phyloP scores from a whole-genome alignment of 53 echinoderm and acorn worm genomes.

The Holothuria leucospilota region DNA sequence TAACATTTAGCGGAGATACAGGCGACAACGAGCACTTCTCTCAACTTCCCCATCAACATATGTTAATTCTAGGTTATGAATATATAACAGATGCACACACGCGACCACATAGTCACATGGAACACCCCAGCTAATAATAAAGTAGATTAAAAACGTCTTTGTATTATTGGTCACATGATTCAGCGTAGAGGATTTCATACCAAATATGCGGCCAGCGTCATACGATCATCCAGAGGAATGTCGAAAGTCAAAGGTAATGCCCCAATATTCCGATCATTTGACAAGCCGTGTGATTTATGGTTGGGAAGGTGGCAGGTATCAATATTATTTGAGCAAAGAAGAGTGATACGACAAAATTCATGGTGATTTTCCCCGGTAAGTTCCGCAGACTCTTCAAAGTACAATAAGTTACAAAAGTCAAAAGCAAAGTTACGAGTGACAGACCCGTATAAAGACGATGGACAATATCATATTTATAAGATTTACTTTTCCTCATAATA shows the following conservation, averaged over 20 bases:
- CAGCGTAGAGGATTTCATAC: neutral
- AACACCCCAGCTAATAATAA: neutral
- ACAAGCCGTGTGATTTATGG: neutral
- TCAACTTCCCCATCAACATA: neutral
- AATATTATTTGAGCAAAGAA: constrained; percentile 31
- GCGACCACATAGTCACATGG: neutral
- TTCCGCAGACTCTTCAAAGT: constrained; percentile 62
- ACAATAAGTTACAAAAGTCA: constrained; percentile 69
- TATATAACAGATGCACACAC: neutral
- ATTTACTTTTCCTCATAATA: neutral
- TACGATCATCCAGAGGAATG: constrained; percentile 16
- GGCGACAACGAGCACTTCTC: neutral
- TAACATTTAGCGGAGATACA: too few relatives aligned
- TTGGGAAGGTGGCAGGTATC: neutral
- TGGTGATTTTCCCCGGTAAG: constrained; percentile 64
- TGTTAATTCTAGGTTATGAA: neutral
- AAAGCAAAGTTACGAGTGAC: constrained; percentile 54
- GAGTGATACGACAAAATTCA: too few relatives aligned
- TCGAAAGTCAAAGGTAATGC: too few relatives aligned
- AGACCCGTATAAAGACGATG: too few relatives aligned
- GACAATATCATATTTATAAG: too few relatives aligned
- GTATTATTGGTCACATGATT: neutral
- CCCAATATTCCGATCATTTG: neutral
- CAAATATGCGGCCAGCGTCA: constrained; percentile 13
- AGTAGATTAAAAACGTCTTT: neutral